Conservation (phyloP, 2,888 invertebrate species). For the Embidobia sp. region DNA sequence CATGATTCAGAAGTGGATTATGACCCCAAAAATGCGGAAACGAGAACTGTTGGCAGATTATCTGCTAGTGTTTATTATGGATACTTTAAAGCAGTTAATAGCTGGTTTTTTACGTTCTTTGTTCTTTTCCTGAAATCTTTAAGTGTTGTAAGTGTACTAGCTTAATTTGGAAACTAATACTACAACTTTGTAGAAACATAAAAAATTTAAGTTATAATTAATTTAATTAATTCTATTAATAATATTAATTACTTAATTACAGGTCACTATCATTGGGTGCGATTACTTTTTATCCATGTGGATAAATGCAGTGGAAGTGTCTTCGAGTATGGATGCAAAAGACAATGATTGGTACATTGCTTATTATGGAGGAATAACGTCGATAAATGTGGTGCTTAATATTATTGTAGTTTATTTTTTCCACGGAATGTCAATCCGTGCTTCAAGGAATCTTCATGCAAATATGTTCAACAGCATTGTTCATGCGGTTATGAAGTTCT, state of each 20-base stretch:
- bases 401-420: constrained; percentile 82
- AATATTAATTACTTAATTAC: not conserved
- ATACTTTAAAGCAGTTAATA: constrained; percentile 76
- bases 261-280: constrained; percentile 65
- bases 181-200: too few relatives aligned
- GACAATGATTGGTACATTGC: constrained; percentile 81
- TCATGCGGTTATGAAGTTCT: constrained; percentile 83
- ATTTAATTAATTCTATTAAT: too few relatives aligned
- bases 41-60: constrained; percentile 68
- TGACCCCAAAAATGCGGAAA: constrained; percentile 70
- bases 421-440: constrained; percentile 87
- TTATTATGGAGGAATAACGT: constrained; percentile 82
- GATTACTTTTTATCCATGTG: constrained; percentile 81
- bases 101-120: constrained; percentile 66
- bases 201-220: too few relatives aligned
- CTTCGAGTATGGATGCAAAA: too few relatives aligned
- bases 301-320: constrained; percentile 77
- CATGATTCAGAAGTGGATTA: too few relatives aligned
- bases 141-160: not conserved
- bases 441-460: constrained; percentile 88
- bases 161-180: too few relatives aligned
- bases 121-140: constrained; percentile 67
- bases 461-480: constrained; percentile 92
- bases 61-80: constrained; percentile 67
- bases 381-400: constrained; percentile 77